Evolutionary conservation across 2,797 vertebrate genomes (phyloP).

Genomic region (Benthosema pterotum): DNA sequence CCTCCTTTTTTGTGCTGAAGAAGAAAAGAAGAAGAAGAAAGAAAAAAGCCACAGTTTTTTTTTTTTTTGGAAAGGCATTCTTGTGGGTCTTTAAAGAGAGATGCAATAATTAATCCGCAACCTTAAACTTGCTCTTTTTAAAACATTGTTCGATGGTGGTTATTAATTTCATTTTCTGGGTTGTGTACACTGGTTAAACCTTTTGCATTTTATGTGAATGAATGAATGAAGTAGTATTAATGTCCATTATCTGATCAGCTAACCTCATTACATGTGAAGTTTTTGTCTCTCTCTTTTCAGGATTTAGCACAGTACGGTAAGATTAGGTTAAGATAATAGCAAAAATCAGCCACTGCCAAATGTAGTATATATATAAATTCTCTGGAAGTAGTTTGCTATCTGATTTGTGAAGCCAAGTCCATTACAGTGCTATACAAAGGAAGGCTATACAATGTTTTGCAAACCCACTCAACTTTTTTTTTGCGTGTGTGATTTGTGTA

Average conservation of each 20-base stretch:
- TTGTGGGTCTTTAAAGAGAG: conserved; percentile 75
- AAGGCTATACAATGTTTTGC: conserved; percentile 17
- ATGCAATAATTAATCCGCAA: conserved; percentile 87
- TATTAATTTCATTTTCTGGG: conserved; percentile 57
- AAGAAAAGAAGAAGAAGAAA: conserved; percentile 42
- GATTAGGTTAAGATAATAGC: conserved; percentile 65
- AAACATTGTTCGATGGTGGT: conserved; percentile 60
- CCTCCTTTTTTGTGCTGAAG: conserved; percentile 69
- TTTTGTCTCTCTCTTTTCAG: conserved; percentile 60
- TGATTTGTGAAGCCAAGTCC: conserved; percentile 41
- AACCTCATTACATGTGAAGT: conserved; percentile 48
- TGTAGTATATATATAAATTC: conserved; percentile 70
- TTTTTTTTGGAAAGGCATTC: conserved; percentile 66
- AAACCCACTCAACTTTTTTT: conserved; percentile 31
- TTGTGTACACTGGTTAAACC: conserved; percentile 59
- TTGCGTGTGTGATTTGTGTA: conserved; percentile 44
- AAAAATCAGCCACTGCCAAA: conserved; percentile 76
- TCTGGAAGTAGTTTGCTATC: conserved; percentile 52
- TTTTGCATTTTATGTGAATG: conserved; percentile 61
- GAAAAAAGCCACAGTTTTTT: conserved; percentile 71
- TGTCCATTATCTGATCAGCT: conserved; percentile 56
- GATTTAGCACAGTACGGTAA: conserved; percentile 60
- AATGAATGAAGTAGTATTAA: conserved; percentile 68
- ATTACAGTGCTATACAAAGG: conserved; percentile 30
- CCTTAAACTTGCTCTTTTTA: conserved; percentile 78